A percentile compares a stretch with the other conserved stretches of the same genome.
Evolutionary conservation across 2,888 invertebrate species (phyloP).

Genomic region (Flexamia atlantica): DNA sequence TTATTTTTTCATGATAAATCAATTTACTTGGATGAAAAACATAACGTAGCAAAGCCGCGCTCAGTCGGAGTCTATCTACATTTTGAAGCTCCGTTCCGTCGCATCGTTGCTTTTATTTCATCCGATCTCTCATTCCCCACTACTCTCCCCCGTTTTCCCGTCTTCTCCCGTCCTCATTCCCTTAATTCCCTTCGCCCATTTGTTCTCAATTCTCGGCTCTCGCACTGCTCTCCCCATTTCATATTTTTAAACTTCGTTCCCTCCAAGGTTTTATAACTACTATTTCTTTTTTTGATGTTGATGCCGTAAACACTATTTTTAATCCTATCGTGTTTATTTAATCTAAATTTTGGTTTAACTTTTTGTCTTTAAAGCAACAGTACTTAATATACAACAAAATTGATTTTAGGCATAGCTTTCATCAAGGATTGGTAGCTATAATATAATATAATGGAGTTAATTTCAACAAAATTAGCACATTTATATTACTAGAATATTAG

Average conservation of each 20-base stretch:
- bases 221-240: conserved; percentile 18
- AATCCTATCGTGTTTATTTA: too few relatives aligned
- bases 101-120: conserved; percentile 33
- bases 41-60: conserved; percentile 1
- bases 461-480: too few relatives aligned
- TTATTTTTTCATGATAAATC: neutral
- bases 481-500: too few relatives aligned
- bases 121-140: conserved; percentile 23
- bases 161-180: conserved; percentile 38
- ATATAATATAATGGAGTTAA: too few relatives aligned
- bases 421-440: too few relatives aligned
- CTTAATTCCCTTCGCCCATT: conserved; percentile 43
- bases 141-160: conserved; percentile 15
- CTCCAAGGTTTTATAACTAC: neutral
- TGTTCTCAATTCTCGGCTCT: conserved; percentile 40
- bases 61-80: neutral
- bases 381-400: too few relatives aligned
- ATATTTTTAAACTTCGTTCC: conserved; percentile 9
- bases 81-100: conserved; percentile 19
- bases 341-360: too few relatives aligned
- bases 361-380: too few relatives aligned
- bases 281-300: neutral
- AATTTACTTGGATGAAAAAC: neutral
- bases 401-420: too few relatives aligned
- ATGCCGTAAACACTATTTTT: too few relatives aligned